Base-by-base conservation (phyloP, 1,140 invertebrate genomes). In the Cydia strobilella region DNA sequence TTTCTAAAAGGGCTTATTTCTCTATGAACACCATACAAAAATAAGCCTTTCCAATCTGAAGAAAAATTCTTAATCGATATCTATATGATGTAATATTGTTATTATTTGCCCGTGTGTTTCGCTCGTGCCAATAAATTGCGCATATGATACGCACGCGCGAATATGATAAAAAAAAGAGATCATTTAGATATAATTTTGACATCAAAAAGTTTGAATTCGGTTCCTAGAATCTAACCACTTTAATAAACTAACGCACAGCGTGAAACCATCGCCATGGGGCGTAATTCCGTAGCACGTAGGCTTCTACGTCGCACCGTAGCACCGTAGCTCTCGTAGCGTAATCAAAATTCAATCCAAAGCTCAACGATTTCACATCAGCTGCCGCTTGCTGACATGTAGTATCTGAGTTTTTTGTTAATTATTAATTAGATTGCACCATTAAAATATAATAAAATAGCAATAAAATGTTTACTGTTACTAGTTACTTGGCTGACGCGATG, bases 311-410 rank as follows among this genome's bases (percentile, higher is more conserved):
- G 62, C 10, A n/a, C 15, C 42, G 42, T 66, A 35, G 63, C 31
- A 35, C 63, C 63, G 63, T 66, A 66, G 63, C 25, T 18, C 27
- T 66, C 63, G 27, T 35, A 66, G 63, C 62, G 62, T 31, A 66
- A 66, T 66, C 63, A 66, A 35, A 66, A 66, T 66, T 66, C 63
- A 31, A 31, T 31, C 27, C 63, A 15, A n/a, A 27, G 63, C 25
- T 66, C 63, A 66, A 25, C 63, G 25, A 66, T 66, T 66, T 35
- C 27, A 15, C 63, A 66, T 66, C 63, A 66, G 63, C 63, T 31
- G 27, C 42, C 13, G 63, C 13, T 65, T 31, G 27, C 1, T 3
- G 20, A 66, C 12, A 66, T n/a, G 6, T n/a, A 7, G 63, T 66
- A 66, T 27, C 63, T 66, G 63, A 35, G 1, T 27, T 66, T 65